Base-by-base conservation (phyloP, 2,888 invertebrate species). In the Hetaerina titia region DNA sequence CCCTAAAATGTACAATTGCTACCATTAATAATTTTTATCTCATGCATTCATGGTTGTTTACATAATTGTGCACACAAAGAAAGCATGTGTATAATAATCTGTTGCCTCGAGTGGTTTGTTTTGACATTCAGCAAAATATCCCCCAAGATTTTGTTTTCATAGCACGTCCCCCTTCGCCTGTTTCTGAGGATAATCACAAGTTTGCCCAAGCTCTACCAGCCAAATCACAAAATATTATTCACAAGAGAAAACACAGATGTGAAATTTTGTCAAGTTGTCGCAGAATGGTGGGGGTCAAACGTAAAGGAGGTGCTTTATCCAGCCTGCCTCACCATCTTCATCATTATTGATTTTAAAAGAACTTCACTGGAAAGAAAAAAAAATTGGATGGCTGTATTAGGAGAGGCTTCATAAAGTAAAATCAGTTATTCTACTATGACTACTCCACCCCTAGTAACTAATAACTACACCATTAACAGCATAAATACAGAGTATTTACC, bases 291-390 rank as follows among this genome's bases (percentile, higher is more conserved):
- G 69, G 92, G 92, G 92, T 92, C 74, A 92, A 92, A 69, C 56
- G 22, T 2, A 60, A 69, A n/a, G 92, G 74, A 74, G 92, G 92
- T 92, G 92, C 92, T 69, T 92, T 92, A 92, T 69, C 92, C 92
- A 69, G 92, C 92, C 69, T 57, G 69, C 92, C 69, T 74, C 56
- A 74, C 31, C 56, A 56, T 92, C 92, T 92, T 92, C 92, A 74
- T 74, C 92, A 69, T 92, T 56, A 92, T 74, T 92, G 64, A 60
- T 92, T 92, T 92, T 89, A 89, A 92, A 92, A 74, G 92, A 92
- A 92, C 74, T 69, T 92, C 92, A 92, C 92, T 92, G 92, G 56
- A 92, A 92, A 92, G 92, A 92, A 92, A 92, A 90, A 90, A 92
- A 92, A 92, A 56, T 92, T 92, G 64, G 92, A 92, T 92, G 92